These are phyloP conservation scores for Papilio aristodemus DNA, from an alignment of 1,140 invertebrate species.

Conservation along the genomic window DNA sequence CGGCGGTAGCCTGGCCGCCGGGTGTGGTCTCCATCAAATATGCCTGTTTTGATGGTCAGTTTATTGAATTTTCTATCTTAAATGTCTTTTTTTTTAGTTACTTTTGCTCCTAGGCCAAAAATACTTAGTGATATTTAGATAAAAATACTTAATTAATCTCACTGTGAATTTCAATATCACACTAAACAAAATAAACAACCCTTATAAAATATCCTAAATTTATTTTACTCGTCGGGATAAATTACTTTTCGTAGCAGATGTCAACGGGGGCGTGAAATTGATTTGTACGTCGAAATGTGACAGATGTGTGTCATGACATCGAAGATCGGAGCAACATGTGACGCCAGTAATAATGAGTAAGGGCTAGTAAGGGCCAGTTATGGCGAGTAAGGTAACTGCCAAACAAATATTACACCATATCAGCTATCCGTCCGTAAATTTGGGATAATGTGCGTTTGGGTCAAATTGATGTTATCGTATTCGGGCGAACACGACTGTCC, in stretches of 20 bases:
- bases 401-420: neutral
- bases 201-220: too few relatives aligned
- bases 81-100: too few relatives aligned
- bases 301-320: conserved; percentile 49
- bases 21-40: conserved; percentile 82
- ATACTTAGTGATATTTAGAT: too few relatives aligned
- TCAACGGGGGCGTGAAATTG: conserved; percentile 52
- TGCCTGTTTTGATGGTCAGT: conserved; percentile 82
- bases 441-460: neutral
- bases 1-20: conserved; percentile 73
- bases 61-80: neutral
- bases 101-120: too few relatives aligned
- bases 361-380: neutral
- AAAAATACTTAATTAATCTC: too few relatives aligned
- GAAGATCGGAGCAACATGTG: conserved; percentile 12
- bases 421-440: neutral
- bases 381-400: too few relatives aligned
- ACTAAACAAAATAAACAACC: too few relatives aligned
- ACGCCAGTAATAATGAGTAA: neutral
- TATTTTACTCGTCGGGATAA: neutral
- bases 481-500: neutral
- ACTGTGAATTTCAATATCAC: too few relatives aligned
- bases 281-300: conserved; percentile 42
- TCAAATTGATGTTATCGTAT: neutral
- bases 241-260: conserved; percentile 13